Evolutionary conservation across 2,797 vertebrate species (phyloP).

Genomic region (Bryconaethiops microstoma): DNA sequence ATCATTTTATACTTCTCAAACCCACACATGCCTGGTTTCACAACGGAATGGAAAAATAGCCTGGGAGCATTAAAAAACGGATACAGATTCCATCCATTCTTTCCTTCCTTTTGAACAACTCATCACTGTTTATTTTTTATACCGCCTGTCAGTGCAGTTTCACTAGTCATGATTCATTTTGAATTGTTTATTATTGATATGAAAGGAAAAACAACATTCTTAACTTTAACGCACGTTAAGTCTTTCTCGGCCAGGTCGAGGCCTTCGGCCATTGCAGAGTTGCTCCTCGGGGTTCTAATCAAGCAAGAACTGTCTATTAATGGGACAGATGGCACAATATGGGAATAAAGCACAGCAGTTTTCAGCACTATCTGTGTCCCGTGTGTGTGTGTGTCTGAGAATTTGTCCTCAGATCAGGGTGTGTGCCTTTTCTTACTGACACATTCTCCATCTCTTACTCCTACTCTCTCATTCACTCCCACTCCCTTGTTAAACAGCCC

Average conservation of each 20-base stretch:
- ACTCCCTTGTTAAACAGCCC: slow-evolving; percentile 12
- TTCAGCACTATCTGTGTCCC: background rate
- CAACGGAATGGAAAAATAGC: background rate
- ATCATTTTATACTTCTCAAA: background rate
- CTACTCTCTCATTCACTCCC: slow-evolving; percentile 22
- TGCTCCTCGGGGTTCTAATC: no score
- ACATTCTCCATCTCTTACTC: slow-evolving; percentile 14
- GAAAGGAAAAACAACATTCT: no score
- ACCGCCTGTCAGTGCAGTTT: background rate
- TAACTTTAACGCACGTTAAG: no score
- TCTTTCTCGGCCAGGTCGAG: no score
- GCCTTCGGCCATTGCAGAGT: no score
- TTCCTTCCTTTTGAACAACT: background rate
- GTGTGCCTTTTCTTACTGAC: background rate
- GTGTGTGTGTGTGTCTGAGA: background rate
- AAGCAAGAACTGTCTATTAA: no score
- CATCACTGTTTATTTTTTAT: background rate
- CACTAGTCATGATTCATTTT: background rate
- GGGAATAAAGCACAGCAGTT: background rate
- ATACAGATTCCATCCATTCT: background rate
- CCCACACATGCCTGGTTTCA: background rate
- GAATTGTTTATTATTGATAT: no score
- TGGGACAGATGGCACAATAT: background rate
- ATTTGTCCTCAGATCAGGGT: slow-evolving; percentile 1
- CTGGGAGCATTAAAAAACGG: background rate